Conservation (phyloP, 2,888 invertebrate genomes). For the Lamellibrachia satsuma region DNA sequence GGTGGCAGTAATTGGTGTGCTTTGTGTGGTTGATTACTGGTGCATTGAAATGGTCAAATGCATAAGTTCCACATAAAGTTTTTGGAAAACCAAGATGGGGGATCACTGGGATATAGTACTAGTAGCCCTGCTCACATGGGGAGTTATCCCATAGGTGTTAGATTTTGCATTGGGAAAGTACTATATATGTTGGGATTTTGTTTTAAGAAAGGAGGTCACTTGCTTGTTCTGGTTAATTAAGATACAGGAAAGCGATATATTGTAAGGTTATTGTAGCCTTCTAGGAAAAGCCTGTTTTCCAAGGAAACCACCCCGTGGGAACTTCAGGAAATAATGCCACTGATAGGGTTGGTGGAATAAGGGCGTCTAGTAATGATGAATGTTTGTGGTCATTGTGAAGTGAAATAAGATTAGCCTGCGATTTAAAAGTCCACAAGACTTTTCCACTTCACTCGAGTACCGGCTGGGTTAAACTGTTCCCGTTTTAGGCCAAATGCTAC, state of each 20-base stretch:
- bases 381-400: not conserved
- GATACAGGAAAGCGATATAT: too few relatives aligned
- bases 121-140: not conserved
- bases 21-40: not conserved
- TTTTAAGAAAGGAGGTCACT: too few relatives aligned
- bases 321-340: not conserved
- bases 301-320: not conserved
- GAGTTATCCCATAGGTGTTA: not conserved
- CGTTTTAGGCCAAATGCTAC: not conserved
- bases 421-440: not conserved
- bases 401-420: not conserved
- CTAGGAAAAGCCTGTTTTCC: not conserved
- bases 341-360: not conserved
- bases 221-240: too few relatives aligned
- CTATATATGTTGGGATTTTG: too few relatives aligned
- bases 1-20: not conserved
- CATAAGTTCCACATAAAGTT: not conserved
- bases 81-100: not conserved
- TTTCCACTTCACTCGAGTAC: not conserved
- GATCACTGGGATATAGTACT: not conserved
- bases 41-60: not conserved
- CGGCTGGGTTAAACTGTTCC: not conserved
- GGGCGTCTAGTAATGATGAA: not conserved
- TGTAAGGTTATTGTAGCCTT: not conserved
- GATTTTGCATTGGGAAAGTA: not conserved